Evolutionary conservation across 2,113 vertebrate species (phyloP).

Genomic region (Lamprologus speciosus): DNA sequence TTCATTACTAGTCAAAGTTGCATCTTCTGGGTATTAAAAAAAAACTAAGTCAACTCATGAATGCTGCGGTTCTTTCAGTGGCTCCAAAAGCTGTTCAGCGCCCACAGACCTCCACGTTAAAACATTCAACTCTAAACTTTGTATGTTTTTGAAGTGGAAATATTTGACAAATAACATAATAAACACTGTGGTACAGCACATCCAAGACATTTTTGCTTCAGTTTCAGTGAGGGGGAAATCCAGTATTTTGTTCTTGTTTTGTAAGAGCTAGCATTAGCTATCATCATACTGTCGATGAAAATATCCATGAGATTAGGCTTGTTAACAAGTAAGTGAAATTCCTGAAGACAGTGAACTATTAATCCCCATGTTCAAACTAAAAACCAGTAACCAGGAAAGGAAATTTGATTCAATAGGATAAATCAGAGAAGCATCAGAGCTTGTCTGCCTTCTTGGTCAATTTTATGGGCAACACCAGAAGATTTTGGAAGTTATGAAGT

Average conservation of each 20-base stretch:
- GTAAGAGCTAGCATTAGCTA: neutral
- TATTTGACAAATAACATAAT: neutral
- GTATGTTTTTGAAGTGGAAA: neutral
- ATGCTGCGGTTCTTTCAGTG: neutral
- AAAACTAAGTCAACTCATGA: neutral
- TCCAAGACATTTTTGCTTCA: neutral
- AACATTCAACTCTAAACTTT: neutral
- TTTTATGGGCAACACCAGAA: neutral
- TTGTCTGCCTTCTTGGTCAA: neutral
- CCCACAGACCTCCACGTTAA: neutral
- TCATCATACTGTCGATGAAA: neutral
- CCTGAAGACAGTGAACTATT: neutral
- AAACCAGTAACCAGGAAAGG: neutral
- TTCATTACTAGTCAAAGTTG: neutral
- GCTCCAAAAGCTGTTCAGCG: neutral
- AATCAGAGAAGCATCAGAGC: neutral
- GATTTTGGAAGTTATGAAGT: neutral
- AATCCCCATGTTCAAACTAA: neutral
- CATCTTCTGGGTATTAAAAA: neutral
- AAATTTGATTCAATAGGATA: neutral
- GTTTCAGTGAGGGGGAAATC: neutral
- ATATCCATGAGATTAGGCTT: neutral
- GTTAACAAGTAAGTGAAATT: neutral
- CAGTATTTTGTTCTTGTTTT: neutral
- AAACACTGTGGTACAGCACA: neutral